These are phyloP conservation scores for Lasiurus borealis DNA, from an alignment of 2,113 vertebrate genomes.

Conservation along the genomic window DNA sequence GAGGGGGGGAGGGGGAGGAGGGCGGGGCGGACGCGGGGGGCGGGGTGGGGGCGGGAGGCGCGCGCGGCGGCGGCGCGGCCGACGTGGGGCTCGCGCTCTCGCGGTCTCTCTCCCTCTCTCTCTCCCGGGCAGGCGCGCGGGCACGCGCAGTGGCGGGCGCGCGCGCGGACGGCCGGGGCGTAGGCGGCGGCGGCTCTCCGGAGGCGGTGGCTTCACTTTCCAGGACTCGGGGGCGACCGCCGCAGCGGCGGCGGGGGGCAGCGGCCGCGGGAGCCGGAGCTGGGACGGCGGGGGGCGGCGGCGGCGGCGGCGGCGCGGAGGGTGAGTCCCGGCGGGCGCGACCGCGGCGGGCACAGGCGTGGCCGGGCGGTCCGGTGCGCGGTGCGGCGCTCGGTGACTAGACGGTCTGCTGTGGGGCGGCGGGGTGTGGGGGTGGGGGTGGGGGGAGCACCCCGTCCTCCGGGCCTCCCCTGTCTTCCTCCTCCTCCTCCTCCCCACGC, in stretches of 20 bases:
- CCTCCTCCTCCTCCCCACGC: background rate
- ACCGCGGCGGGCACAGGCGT: conserved; percentile 66
- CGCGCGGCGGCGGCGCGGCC: conserved; percentile 41
- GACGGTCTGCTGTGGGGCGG: conserved; percentile 59
- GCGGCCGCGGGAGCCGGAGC: conserved; percentile 60
- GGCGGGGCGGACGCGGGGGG: background rate
- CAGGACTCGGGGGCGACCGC: conserved; percentile 75
- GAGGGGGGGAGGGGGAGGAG: conserved; percentile 24
- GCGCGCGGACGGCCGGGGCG: conserved; percentile 77
- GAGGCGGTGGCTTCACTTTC: conserved; percentile 81
- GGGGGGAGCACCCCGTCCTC: conserved; percentile 8
- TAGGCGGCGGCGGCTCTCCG: conserved; percentile 57
- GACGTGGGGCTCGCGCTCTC: conserved; percentile 76
- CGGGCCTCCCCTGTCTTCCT: conserved; percentile 51
- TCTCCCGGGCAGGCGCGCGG: conserved; percentile 72
- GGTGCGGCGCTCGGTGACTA: conserved; percentile 61
- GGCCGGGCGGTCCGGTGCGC: conserved; percentile 71
- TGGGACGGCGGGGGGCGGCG: conserved; percentile 61
- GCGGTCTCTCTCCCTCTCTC: too few relatives aligned
- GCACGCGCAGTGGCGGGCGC: conserved; percentile 63
- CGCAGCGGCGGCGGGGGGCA: conserved; percentile 63
- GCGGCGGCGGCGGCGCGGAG: conserved; percentile 57
- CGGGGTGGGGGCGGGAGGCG: background rate
- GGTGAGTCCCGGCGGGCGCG: conserved; percentile 72
- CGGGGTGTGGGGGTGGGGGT: too few relatives aligned